phyloP scores from a whole-genome alignment of 2,888 invertebrate genomes.

The Aphelenchoides bicaudatus region DNA sequence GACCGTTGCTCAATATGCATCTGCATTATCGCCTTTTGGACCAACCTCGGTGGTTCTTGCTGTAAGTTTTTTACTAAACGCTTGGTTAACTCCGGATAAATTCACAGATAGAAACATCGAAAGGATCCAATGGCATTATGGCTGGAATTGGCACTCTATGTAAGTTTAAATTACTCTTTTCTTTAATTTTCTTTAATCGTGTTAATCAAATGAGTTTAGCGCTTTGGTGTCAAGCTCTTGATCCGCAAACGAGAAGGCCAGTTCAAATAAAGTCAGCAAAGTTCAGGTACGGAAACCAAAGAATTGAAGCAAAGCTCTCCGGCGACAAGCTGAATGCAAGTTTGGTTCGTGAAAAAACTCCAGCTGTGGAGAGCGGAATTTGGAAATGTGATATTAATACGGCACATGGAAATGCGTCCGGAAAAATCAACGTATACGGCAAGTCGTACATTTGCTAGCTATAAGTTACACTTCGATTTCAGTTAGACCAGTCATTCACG shows the following conservation, averaged over 20 bases:
- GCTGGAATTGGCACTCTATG: too few species aligned
- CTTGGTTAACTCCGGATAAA: too few species aligned
- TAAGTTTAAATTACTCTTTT: too few species aligned
- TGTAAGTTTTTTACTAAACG: too few species aligned
- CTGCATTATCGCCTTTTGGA: too few species aligned
- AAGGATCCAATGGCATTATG: too few species aligned
- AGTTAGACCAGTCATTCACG: constrained; percentile 32
- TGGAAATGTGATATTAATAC: constrained; percentile 20
- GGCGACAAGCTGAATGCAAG: constrained; percentile 14
- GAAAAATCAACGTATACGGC: constrained; percentile 25
- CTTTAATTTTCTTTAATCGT: too few species aligned
- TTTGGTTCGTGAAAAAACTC: constrained; percentile 3
- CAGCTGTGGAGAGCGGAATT: constrained; percentile 19
- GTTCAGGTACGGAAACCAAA: constrained; percentile 1
- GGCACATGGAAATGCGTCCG: constrained; percentile 26
- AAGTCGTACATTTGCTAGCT: constrained; percentile 2
- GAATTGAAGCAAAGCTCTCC: constrained; percentile 12
- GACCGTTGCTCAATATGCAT: too few species aligned
- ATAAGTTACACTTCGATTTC: neutral
- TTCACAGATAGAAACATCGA: too few species aligned
- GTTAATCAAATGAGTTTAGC: too few species aligned
- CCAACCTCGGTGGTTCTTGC: too few species aligned
- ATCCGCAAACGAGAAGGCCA: neutral
- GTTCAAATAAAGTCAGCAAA: constrained; percentile 15
- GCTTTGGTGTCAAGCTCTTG: constrained; percentile 24